phyloP scores from a whole-genome alignment of 2,888 invertebrate genomes.

The Disparrhopalites patrizii region DNA sequence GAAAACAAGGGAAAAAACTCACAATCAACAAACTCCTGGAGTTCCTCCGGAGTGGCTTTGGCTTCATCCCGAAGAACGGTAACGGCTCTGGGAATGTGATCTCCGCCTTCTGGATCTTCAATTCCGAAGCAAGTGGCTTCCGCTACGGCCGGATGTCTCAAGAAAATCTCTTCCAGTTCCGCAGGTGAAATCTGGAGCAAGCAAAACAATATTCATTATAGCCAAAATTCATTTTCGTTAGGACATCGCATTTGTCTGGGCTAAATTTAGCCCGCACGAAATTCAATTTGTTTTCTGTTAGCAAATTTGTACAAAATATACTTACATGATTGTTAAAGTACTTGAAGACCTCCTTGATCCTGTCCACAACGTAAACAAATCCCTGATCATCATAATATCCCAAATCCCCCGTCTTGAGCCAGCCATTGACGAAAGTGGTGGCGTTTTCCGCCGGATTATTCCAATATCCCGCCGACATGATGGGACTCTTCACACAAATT shows the following conservation, averaged over 20 bases:
- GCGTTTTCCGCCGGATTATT: slow-evolving; percentile 40
- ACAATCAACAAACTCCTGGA: slow-evolving; percentile 42
- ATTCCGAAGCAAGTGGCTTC: slow-evolving; percentile 47
- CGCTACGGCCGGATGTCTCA: slow-evolving; percentile 40
- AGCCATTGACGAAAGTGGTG: slow-evolving; percentile 35
- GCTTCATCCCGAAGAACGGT: slow-evolving; percentile 35
- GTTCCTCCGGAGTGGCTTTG: slow-evolving; percentile 29
- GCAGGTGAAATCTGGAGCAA: slow-evolving; percentile 43
- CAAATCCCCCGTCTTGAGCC: slow-evolving; percentile 46
- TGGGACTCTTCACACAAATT: slow-evolving; percentile 41
- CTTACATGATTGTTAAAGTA: slow-evolving; percentile 46
- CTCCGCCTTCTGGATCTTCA: slow-evolving; percentile 45
- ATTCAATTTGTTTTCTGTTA: not conserved
- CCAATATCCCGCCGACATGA: slow-evolving; percentile 41
- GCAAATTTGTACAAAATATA: not conserved
- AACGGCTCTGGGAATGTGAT: slow-evolving; percentile 45
- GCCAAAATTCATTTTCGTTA: too few relatives aligned
- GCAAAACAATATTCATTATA: too few relatives aligned
- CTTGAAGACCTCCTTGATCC: slow-evolving; percentile 47
- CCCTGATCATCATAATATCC: slow-evolving; percentile 44
- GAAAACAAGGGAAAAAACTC: slow-evolving; percentile 11
- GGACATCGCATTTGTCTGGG: too few relatives aligned
- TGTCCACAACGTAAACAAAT: slow-evolving; percentile 44
- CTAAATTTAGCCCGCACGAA: too few relatives aligned
- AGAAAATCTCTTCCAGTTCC: slow-evolving; percentile 42